Evolutionary conservation across 2,113 vertebrate genomes (phyloP).

Genomic region (Pipra filicauda): DNA sequence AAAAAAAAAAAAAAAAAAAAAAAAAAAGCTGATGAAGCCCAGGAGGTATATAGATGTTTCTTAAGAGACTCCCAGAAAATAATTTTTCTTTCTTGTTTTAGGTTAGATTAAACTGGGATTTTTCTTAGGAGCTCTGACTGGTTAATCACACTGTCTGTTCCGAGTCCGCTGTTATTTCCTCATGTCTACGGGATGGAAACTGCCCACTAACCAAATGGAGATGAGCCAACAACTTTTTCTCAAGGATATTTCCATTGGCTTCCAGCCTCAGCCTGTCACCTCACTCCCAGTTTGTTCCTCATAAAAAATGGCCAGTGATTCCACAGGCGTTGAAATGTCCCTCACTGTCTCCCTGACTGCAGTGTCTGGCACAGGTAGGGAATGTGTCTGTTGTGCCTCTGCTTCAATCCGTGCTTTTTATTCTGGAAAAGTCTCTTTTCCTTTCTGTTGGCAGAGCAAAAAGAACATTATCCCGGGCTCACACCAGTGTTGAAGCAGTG

Average conservation of each 20-base stretch:
- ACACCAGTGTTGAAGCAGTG: neutral
- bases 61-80: neutral
- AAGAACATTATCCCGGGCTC: neutral
- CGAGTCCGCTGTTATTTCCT: neutral
- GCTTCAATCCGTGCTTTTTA: neutral
- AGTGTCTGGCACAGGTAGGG: neutral
- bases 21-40: neutral
- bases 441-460: neutral
- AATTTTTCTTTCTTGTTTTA: neutral
- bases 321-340: neutral
- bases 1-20: neutral
- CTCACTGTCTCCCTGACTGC: neutral
- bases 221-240: neutral
- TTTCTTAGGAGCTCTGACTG: neutral
- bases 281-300: neutral
- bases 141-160: neutral
- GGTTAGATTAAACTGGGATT: neutral
- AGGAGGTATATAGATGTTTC: neutral
- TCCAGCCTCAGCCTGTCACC: conserved; percentile 5
- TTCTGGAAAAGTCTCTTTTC: neutral
- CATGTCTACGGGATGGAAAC: neutral
- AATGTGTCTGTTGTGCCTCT: neutral
- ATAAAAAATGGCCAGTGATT: neutral
- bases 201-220: neutral
- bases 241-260: conserved; percentile 27